A percentile compares a stretch with the other conserved stretches of the same genome.
Conservation (phyloP, 1,140 invertebrate genomes). For the Zaprionus tsacasi region DNA sequence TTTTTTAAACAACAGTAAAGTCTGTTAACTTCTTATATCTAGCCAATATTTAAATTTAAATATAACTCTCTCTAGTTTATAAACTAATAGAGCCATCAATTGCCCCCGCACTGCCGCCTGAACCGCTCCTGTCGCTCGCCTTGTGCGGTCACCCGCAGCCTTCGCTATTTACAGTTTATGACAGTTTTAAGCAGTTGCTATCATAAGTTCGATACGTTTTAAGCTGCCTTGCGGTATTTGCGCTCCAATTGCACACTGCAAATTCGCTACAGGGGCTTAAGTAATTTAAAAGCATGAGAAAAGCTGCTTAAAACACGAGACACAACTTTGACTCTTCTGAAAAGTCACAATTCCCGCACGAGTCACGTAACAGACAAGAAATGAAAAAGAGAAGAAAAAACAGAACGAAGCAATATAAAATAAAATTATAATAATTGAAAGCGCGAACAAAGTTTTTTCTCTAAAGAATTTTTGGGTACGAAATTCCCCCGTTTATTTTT, state of each 20-base stretch:
- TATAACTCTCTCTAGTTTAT: too few relatives aligned
- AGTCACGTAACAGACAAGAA: conserved; percentile 9
- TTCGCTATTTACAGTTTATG: conserved; percentile 64
- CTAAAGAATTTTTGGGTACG: conserved; percentile 17
- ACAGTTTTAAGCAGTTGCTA: conserved; percentile 59
- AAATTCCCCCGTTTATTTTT: conserved; percentile 15
- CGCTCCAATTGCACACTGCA: conserved; percentile 8
- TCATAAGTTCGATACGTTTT: conserved; percentile 16
- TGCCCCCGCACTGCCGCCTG: not conserved
- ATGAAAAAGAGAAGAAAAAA: not conserved
- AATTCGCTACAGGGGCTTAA: conserved; percentile 12
- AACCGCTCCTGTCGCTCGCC: conserved; percentile 33
- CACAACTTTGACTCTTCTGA: not conserved
- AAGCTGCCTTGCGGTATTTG: not conserved
- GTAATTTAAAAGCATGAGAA: conserved; percentile 7
- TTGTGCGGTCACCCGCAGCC: conserved; percentile 1
- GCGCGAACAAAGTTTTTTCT: conserved; percentile 52
- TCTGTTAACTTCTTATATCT: too few relatives aligned
- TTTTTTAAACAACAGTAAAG: too few relatives aligned
- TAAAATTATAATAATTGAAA: conserved; percentile 47
- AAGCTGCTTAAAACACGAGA: conserved; percentile 8
- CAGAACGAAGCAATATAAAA: conserved; percentile 4
- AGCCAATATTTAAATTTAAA: too few relatives aligned
- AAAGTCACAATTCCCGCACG: not conserved
- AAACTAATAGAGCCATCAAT: not conserved